phyloP scores from a whole-genome alignment of 2,888 invertebrate genomes.

The Sisyra nigra region DNA sequence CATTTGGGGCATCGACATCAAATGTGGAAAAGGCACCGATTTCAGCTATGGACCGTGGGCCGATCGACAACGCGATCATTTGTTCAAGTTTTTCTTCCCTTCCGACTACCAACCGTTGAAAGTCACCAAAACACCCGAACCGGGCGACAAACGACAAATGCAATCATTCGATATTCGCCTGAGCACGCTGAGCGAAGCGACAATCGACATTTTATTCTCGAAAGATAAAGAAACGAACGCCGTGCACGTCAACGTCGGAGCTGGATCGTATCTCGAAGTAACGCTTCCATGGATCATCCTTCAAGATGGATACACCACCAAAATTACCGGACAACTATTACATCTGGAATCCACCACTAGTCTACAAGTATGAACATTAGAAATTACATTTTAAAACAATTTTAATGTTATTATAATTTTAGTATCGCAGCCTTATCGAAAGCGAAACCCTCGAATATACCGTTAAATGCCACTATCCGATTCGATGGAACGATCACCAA shows the following conservation, averaged over 20 bases:
- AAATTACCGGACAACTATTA: constrained; percentile 83
- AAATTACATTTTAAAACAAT: not conserved
- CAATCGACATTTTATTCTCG: constrained; percentile 90
- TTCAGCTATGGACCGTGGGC: constrained; percentile 99
- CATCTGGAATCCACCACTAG: constrained; percentile 94
- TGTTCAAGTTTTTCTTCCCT: constrained; percentile 94
- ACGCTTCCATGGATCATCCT: constrained; percentile 87
- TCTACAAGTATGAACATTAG: constrained; percentile 36
- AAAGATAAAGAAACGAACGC: constrained; percentile 94
- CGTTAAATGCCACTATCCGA: constrained; percentile 75
- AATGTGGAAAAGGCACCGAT: constrained; percentile 88
- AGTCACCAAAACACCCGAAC: constrained; percentile 64
- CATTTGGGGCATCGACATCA: constrained; percentile 90
- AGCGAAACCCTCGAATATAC: constrained; percentile 92
- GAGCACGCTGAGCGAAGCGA: constrained; percentile 81
- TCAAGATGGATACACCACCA: constrained; percentile 76
- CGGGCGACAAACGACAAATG: constrained; percentile 76
- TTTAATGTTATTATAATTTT: too few relatives aligned
- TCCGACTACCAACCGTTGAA: constrained; percentile 67
- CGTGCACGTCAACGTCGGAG: constrained; percentile 86
- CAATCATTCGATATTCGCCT: constrained; percentile 86
- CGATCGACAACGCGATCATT: constrained; percentile 85
- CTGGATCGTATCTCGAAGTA: constrained; percentile 93
- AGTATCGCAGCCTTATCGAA: constrained; percentile 78
- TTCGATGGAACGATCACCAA: constrained; percentile 93